Evolutionary conservation across 1,140 invertebrate genomes (phyloP).

Genomic region (Leguminivora glycinivorella): DNA sequence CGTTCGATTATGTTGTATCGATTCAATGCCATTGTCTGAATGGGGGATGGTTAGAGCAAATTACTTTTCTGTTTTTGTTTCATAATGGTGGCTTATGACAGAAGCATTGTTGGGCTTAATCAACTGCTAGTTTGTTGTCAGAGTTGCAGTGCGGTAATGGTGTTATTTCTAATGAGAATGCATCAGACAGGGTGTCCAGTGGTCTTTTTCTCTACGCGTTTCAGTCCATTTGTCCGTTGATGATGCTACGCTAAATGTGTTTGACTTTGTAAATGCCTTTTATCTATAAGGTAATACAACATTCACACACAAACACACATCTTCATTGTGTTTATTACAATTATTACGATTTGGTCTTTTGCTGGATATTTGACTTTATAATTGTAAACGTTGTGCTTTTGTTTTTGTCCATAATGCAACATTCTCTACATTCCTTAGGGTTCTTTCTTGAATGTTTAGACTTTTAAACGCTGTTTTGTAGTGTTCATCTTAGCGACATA

Average conservation of each 20-base stretch:
- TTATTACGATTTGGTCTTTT: too few species aligned
- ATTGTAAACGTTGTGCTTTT: neutral
- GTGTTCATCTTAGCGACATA: too few species aligned
- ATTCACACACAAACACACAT: too few species aligned
- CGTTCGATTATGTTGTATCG: slow-evolving; percentile 77
- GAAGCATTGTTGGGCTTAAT: slow-evolving; percentile 16
- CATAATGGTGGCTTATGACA: slow-evolving; percentile 46
- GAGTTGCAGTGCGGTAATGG: slow-evolving; percentile 3
- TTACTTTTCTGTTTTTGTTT: slow-evolving; percentile 74
- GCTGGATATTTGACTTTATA: too few species aligned
- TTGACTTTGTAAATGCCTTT: neutral
- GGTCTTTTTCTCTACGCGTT: neutral
- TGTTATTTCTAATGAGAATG: slow-evolving; percentile 6
- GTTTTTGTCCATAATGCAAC: slow-evolving; percentile 5
- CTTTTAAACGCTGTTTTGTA: too few species aligned
- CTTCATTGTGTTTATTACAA: too few species aligned
- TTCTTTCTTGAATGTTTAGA: too few species aligned
- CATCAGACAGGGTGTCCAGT: neutral
- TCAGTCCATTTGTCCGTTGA: too few species aligned
- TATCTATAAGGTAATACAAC: too few species aligned
- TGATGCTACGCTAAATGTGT: neutral
- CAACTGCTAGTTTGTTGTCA: slow-evolving; percentile 10
- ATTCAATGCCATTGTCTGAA: slow-evolving; percentile 72
- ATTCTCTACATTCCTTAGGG: neutral
- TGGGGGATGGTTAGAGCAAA: slow-evolving; percentile 75